phyloP scores from a whole-genome alignment of 2,113 vertebrate species.

The Rissa tridactyla region DNA sequence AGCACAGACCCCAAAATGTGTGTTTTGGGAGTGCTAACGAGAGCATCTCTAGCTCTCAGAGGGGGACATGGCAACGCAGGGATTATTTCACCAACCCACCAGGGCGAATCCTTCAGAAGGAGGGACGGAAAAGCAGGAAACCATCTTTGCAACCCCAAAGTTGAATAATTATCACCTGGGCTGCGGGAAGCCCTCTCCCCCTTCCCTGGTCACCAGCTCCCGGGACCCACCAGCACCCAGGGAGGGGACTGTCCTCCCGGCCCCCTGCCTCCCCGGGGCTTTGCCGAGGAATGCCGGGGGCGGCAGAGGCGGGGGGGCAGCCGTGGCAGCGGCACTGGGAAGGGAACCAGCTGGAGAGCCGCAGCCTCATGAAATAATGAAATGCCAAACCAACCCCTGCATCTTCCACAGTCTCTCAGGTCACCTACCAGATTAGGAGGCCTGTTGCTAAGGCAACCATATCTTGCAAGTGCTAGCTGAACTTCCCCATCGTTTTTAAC shows the following conservation, averaged over 20 bases:
- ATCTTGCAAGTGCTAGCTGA: conserved; percentile 86
- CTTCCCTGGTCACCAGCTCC: background rate
- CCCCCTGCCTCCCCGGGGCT: background rate
- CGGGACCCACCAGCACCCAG: background rate
- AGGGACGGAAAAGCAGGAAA: background rate
- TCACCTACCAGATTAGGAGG: conserved; percentile 93
- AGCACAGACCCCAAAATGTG: background rate
- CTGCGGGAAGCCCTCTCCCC: background rate
- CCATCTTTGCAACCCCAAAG: background rate
- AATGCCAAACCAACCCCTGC: conserved; percentile 85
- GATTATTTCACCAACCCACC: background rate
- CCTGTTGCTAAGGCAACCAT: conserved; percentile 91
- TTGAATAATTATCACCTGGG: background rate
- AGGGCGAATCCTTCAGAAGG: fast-evolving
- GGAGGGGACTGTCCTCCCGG: fast-evolving
- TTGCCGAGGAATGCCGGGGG: conserved; percentile 75
- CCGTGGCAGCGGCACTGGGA: conserved; percentile 68
- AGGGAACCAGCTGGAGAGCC: conserved; percentile 81
- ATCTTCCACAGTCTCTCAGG: conserved; percentile 87
- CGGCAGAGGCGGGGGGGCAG: conserved; percentile 11
- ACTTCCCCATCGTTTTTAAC: conserved; percentile 87
- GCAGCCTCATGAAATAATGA: conserved; percentile 83
- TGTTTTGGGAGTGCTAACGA: background rate
- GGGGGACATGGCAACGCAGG: fast-evolving
- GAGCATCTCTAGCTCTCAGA: background rate